These are phyloP conservation scores for Mellivora capensis DNA, from an alignment of 2,113 vertebrate species.

Conservation along the genomic window DNA sequence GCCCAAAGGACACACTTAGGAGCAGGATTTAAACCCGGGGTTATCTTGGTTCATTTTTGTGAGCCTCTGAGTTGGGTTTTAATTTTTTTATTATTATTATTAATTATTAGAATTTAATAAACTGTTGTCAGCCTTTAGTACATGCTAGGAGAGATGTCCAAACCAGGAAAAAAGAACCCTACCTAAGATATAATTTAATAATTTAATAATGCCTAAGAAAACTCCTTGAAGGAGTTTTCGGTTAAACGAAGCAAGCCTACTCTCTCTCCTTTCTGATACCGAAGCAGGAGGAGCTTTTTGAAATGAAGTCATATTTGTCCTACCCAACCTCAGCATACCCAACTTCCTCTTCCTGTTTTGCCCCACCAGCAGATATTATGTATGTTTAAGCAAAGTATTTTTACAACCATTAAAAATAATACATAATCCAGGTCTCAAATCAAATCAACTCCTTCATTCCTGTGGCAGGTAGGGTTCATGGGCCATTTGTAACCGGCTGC, in stretches of 20 bases:
- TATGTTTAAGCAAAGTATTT: background rate
- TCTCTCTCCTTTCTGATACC: background rate
- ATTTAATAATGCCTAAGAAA: no score
- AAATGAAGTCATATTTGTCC: background rate
- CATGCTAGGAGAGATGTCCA: background rate
- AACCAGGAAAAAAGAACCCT: background rate
- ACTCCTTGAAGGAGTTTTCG: background rate
- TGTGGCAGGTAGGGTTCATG: background rate
- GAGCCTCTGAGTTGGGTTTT: background rate
- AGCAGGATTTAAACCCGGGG: background rate
- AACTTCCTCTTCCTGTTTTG: background rate
- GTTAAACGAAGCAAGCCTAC: background rate
- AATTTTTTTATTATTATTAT: background rate
- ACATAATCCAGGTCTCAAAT: background rate
- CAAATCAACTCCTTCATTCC: background rate
- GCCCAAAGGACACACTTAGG: background rate
- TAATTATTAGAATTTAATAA: background rate
- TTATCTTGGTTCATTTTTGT: background rate
- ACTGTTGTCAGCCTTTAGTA: background rate
- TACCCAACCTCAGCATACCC: background rate
- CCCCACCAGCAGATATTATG: background rate
- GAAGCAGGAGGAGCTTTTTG: background rate
- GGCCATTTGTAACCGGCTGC: background rate
- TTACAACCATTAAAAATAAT: background rate
- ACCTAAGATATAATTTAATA: background rate